Base-by-base conservation (phyloP, 2,797 vertebrate genomes). In the Dryobates pubescens region DNA sequence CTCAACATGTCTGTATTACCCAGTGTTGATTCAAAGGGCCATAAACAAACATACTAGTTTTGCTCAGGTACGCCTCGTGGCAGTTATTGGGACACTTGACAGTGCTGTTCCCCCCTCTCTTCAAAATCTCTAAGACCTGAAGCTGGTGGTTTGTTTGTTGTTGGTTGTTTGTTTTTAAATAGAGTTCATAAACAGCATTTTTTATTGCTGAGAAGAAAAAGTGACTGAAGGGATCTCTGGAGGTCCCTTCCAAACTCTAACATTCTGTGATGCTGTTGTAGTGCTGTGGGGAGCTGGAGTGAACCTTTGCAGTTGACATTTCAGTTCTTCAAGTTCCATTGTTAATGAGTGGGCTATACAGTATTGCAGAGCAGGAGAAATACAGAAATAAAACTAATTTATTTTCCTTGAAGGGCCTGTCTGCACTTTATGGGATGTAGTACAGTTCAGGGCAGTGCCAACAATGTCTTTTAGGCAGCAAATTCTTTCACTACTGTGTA, bases 401-500 rank as follows among this genome's bases (percentile, higher is more conserved):
- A 19, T 80, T 91, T 73, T 81, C 53, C 47, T 75, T 91, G 89
- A 87, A 91, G 67, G 32, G 62, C 89, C 59, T 93, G 18, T 64
- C 34, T 79, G 32, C 71, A n/a, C 41, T 91, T 91, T 14, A 78
- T 53, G 62, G 71, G 69, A 82, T 73, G 43, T 17, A 63, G 36
- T 61, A 41, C 70, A 56, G 38, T 63, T 61, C 70, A 71, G 59
- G n/a, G 53, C 74, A 65, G 58, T 88, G 87, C 87, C 87, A 93
- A n/a, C 51, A 29, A 16, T 65, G 83, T 90, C 87, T 93, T 75
- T 63, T 45, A 93, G 92, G 88, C 81, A 90, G 85, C 49, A 75
- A 62, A 92, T 95, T 88, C 71, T 92, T 97, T 84, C 76, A 74
- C 86, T 95, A 26, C 81, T 92, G 34, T 90, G 90, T 96, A 93